Evolutionary conservation across 2,797 vertebrate species (phyloP).

Genomic region (Myotis planiceps): DNA sequence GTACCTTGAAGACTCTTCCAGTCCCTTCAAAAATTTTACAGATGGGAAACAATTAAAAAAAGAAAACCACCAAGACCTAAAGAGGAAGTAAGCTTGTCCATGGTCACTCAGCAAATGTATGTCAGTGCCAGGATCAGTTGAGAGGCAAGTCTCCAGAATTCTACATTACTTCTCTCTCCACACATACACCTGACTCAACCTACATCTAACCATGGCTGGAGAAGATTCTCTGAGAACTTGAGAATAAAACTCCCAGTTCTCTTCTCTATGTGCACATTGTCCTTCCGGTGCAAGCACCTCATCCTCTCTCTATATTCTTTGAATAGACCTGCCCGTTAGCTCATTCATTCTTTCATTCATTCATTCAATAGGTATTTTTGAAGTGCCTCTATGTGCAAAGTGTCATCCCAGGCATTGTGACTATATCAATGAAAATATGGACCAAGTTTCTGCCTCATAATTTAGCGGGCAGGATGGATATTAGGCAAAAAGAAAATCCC

Average conservation of each 20-base stretch:
- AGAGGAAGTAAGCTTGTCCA: not conserved
- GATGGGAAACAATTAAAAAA: not conserved
- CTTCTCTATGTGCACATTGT: not conserved
- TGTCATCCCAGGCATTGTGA: not conserved
- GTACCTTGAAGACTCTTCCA: not conserved
- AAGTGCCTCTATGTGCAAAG: not conserved
- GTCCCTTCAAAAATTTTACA: not conserved
- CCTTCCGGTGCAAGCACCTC: not conserved
- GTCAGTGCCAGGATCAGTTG: not conserved
- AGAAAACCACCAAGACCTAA: not conserved
- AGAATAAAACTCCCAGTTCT: not conserved
- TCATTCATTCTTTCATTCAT: not conserved
- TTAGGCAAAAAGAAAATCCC: not conserved
- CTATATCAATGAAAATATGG: not conserved
- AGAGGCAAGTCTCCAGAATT: not conserved
- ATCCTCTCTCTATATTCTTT: not conserved
- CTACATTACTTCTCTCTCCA: not conserved
- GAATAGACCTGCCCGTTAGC: not conserved
- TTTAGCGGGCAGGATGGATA: not conserved
- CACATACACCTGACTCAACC: not conserved
- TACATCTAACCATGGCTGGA: not conserved
- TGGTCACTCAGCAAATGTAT: not conserved
- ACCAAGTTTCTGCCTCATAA: not conserved
- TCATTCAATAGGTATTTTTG: not conserved
- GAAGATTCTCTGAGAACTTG: not conserved